Conservation (phyloP, 2,797 vertebrate genomes). For the Remorina albescens region DNA sequence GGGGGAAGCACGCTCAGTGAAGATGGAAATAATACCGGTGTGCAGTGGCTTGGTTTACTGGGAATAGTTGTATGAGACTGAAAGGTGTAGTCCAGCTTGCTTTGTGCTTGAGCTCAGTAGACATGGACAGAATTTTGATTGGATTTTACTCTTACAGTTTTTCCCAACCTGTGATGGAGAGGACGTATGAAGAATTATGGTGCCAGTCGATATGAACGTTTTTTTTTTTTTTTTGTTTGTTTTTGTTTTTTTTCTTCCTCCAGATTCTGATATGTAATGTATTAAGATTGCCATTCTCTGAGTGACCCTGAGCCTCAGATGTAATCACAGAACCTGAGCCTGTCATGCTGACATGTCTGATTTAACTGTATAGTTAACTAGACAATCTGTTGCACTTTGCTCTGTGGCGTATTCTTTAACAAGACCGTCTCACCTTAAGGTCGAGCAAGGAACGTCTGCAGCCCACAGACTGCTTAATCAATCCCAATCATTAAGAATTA, state of each 20-base stretch:
- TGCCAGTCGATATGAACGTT: background rate
- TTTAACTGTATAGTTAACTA: background rate
- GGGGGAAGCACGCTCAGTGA: background rate
- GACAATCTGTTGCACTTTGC: constrained; percentile 9
- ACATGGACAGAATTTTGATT: constrained; percentile 44
- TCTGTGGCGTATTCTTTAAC: constrained; percentile 27
- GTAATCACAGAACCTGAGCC: constrained; percentile 15
- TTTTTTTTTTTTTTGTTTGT: background rate
- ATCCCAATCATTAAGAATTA: constrained; percentile 41
- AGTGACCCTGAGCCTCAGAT: background rate
- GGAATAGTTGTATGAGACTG: constrained; percentile 30
- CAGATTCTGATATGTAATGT: background rate
- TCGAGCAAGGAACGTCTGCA: background rate
- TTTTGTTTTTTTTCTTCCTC: background rate
- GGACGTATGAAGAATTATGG: constrained; percentile 14
- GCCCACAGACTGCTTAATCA: constrained; percentile 16
- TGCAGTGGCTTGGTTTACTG: constrained; percentile 20
- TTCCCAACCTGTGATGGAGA: constrained; percentile 36
- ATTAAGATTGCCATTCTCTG: background rate
- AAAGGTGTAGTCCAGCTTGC: constrained; percentile 11
- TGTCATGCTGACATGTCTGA: background rate
- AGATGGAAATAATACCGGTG: constrained; percentile 31
- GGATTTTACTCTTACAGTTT: constrained; percentile 29
- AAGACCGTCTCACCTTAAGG: constrained; percentile 18
- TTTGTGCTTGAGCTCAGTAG: constrained; percentile 13